Base-by-base conservation (phyloP, 2,113 vertebrate species). In the Camelus dromedarius region DNA sequence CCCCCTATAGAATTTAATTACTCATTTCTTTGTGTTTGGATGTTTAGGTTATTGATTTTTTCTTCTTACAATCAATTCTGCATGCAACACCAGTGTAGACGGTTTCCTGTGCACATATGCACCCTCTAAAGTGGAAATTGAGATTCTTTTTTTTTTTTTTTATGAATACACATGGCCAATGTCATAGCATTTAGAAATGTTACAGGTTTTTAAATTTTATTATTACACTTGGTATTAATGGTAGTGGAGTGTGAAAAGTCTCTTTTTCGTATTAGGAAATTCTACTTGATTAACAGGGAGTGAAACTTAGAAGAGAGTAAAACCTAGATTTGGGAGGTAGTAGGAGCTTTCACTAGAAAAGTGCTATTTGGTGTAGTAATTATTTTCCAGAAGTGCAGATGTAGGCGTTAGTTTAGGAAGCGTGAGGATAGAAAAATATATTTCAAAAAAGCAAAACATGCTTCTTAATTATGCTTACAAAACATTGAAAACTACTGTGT, bases 391-490 rank as follows among this genome's bases (percentile, higher is more conserved):
- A 93, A 83, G 50, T 70, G 56, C 4, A 82, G 54, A 76, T 52
- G n/a, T 46, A 84, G 30, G 8, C 58, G 75, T 88, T 89, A 86
- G 19, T 52, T 83, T 95, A 83, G 38, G 20, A 88, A 97, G 46
- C 58, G 50, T 82, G 60, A 96, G 35, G 8, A 75, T 38, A 69
- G 19, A 19, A 60, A 66, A 35, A 32, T 35, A 16, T 8, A 24
- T 73, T 94, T 96, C 1, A 60, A 85, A 95, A 95, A 93, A 95
- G 10, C 20, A 89, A 95, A 95, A 64, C 2, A 8, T 76, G 15
- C 2, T 48, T 6, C 46, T 93, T 77, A 73, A 64, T 87, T 89
- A 94, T 48, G 0, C 30, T 70, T 75, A 12, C 19, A 62, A 77
- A 60, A 8, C 62, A 50, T 42, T 75, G 50, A 24, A 88, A 97